Evolutionary conservation across 2,888 invertebrate genomes (phyloP).

Genomic region (Mythimna albipuncta): DNA sequence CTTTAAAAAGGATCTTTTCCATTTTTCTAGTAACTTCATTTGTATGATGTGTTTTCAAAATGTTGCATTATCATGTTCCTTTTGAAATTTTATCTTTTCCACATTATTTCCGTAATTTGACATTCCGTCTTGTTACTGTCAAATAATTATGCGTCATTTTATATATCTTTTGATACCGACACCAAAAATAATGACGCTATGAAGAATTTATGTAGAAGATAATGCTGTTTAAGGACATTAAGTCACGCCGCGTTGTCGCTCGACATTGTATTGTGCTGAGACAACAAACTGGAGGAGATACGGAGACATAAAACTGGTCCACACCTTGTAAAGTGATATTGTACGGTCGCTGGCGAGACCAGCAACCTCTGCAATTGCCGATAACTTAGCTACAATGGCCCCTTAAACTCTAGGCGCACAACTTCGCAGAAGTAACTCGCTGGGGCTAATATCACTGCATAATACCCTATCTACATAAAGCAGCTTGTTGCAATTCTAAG

Average conservation of each 20-base stretch:
- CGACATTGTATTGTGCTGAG: conserved; percentile 28
- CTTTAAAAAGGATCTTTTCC: too few species aligned
- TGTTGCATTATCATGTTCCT: not conserved
- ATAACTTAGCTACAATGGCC: conserved; percentile 75
- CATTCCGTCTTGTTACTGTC: conserved; percentile 28
- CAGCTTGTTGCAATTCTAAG: conserved; percentile 67
- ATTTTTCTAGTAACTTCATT: not conserved
- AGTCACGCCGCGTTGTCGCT: conserved; percentile 28
- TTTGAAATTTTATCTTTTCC: not conserved
- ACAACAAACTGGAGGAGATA: conserved; percentile 48
- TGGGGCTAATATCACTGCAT: conserved; percentile 69
- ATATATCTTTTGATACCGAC: conserved; percentile 6
- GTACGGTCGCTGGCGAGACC: conserved; percentile 62
- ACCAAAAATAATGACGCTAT: conserved; percentile 29
- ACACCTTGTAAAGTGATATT: conserved; percentile 63
- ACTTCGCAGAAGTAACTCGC: conserved; percentile 69
- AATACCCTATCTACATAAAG: conserved; percentile 73
- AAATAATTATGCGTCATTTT: conserved; percentile 8
- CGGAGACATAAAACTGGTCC: conserved; percentile 56
- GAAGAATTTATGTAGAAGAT: conserved; percentile 22
- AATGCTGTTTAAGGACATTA: conserved; percentile 24
- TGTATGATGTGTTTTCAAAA: not conserved
- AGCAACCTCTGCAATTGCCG: conserved; percentile 71
- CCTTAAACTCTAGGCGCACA: conserved; percentile 70
- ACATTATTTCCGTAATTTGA: conserved; percentile 29